Conservation (phyloP, 1,140 invertebrate genomes). For the Dinoponera quadriceps region DNA sequence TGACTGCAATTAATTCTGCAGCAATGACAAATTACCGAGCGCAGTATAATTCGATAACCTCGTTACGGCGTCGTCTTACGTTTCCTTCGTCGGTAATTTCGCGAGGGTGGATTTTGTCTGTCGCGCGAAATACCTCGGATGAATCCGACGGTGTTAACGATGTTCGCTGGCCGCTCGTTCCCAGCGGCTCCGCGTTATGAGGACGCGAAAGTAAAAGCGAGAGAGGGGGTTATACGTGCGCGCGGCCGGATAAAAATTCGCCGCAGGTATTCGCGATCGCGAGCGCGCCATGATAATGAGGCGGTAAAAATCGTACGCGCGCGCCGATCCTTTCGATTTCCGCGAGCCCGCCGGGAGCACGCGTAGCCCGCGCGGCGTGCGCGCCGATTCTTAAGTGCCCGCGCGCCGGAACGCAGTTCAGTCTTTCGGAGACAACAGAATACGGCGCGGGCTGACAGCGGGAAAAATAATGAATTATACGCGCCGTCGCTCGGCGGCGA, state of each 20-base stretch:
- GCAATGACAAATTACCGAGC: no score
- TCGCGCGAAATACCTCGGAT: no score
- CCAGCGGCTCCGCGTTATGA: neutral
- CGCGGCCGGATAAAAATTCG: neutral
- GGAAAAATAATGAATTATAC: constrained; percentile 78
- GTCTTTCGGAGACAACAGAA: constrained; percentile 65
- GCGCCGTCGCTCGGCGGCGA: constrained; percentile 57
- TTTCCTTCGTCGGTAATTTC: no score
- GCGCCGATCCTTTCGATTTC: constrained; percentile 57
- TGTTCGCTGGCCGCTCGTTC: no score
- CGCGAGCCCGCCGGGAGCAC: neutral
- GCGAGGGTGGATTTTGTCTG: no score
- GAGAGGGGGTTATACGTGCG: no score
- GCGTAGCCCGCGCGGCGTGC: no score
- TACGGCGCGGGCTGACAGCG: constrained; percentile 55
- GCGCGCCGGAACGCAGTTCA: constrained; percentile 28
- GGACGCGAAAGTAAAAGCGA: neutral
- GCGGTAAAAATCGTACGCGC: constrained; percentile 22
- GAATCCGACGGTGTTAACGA: no score
- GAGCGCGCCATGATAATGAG: constrained; percentile 1
- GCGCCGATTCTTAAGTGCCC: constrained; percentile 33
- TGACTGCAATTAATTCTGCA: no score
- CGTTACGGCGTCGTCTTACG: no score
- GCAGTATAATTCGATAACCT: no score
- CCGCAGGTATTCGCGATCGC: neutral